These are phyloP conservation scores for Mythimna vitellina DNA, from an alignment of 2,888 invertebrate species.

Conservation along the genomic window DNA sequence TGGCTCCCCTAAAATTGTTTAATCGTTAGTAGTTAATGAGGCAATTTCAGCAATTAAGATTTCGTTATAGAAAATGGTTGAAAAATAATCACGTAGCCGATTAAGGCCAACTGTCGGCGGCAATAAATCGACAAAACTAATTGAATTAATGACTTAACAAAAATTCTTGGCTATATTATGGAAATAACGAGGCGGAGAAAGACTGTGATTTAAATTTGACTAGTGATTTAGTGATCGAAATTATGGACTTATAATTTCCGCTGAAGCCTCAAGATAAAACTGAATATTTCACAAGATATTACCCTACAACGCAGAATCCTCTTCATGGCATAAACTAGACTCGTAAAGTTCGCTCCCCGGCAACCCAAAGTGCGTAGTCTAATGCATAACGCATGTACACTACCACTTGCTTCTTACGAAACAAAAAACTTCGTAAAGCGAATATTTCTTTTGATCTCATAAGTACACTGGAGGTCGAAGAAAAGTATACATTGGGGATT, in stretches of 20 bases:
- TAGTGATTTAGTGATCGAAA: slow-evolving; percentile 10
- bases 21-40: slow-evolving; percentile 60
- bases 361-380: slow-evolving; percentile 37
- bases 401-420: slow-evolving; percentile 30
- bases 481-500: slow-evolving; percentile 65
- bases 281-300: slow-evolving; percentile 9
- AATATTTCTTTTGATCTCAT: slow-evolving; percentile 69
- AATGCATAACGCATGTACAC: slow-evolving; percentile 60
- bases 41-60: slow-evolving; percentile 57
- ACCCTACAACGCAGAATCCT: neutral
- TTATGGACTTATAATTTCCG: neutral
- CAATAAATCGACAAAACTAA: slow-evolving; percentile 60
- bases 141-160: slow-evolving; percentile 58
- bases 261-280: slow-evolving; percentile 1
- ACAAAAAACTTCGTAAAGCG: slow-evolving; percentile 53
- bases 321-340: slow-evolving; percentile 16
- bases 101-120: slow-evolving; percentile 58
- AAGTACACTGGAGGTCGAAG: slow-evolving; percentile 66
- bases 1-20: slow-evolving; percentile 49
- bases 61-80: slow-evolving; percentile 56
- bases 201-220: slow-evolving; percentile 14
- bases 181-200: slow-evolving; percentile 24
- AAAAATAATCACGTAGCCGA: slow-evolving; percentile 63
- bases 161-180: slow-evolving; percentile 32
- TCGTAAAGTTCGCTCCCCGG: slow-evolving; percentile 31